These are phyloP conservation scores for Acanthosepion lycidas DNA, from an alignment of 2,888 invertebrate species.

Conservation along the genomic window DNA sequence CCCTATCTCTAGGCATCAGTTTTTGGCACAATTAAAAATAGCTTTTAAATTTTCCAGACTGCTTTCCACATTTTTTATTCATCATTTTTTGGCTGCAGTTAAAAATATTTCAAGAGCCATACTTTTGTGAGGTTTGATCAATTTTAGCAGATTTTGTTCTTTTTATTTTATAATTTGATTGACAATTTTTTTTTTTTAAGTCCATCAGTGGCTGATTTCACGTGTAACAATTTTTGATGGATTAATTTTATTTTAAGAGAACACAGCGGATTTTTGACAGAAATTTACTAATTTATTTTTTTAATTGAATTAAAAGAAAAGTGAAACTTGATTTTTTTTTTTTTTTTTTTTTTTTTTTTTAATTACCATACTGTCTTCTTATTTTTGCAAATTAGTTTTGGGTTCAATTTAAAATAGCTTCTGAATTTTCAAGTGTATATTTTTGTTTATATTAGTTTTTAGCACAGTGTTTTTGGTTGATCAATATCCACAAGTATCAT, in stretches of 20 bases:
- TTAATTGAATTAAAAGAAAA: neutral
- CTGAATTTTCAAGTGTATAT: neutral
- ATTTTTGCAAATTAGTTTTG: neutral
- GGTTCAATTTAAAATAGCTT: constrained; percentile 2
- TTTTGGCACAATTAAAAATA: constrained; percentile 20
- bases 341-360: neutral
- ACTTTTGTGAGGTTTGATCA: neutral
- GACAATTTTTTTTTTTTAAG: neutral
- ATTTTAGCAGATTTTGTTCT: neutral
- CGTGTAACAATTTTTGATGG: constrained; percentile 6
- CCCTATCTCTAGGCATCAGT: neutral
- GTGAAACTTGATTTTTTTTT: neutral
- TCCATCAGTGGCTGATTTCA: neutral
- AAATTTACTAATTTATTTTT: neutral
- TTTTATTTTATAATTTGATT: neutral
- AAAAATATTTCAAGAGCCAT: neutral
- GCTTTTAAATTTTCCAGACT: neutral
- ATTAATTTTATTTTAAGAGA: neutral
- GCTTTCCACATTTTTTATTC: neutral
- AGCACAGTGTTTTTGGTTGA: neutral
- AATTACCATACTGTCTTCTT: neutral
- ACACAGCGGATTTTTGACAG: neutral
- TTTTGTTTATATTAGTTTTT: neutral
- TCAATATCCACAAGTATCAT: neutral
- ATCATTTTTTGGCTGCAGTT: neutral